Evolutionary conservation across 2,888 invertebrate species (phyloP).

Genomic region (Onchidella celtica): DNA sequence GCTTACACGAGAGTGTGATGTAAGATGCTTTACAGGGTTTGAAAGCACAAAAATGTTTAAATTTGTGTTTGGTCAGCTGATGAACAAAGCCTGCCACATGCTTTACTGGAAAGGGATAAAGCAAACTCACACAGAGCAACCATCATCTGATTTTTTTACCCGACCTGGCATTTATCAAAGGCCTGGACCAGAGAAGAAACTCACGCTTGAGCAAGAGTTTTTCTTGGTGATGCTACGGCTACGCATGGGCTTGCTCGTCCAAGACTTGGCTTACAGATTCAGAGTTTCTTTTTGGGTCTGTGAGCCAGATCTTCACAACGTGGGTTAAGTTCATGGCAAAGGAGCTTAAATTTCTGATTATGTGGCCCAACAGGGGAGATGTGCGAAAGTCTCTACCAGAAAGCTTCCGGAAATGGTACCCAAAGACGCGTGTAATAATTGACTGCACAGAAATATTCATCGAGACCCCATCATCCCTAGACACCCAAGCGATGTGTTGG

Average conservation of each 20-base stretch:
- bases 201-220: conserved; percentile 41
- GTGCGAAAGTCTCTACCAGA: conserved; percentile 46
- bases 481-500: conserved; percentile 46
- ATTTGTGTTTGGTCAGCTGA: conserved; percentile 35
- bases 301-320: conserved; percentile 42
- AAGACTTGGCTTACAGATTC: conserved; percentile 42
- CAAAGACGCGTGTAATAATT: conserved; percentile 47
- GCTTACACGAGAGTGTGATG: conserved; percentile 12
- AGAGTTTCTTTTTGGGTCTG: conserved; percentile 22
- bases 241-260: conserved; percentile 32
- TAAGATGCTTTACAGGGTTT: conserved; percentile 48
- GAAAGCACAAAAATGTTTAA: conserved; percentile 35
- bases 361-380: conserved; percentile 45
- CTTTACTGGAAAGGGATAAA: conserved; percentile 46
- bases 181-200: conserved; percentile 46
- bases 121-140: conserved; percentile 33
- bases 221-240: conserved; percentile 44
- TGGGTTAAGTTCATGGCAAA: conserved; percentile 43
- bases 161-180: background rate
- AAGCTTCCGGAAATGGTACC: conserved; percentile 39
- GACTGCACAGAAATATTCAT: conserved; percentile 53
- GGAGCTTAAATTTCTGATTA: conserved; percentile 41
- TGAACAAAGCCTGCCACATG: conserved; percentile 20
- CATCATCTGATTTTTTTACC: background rate
- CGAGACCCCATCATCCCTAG: conserved; percentile 45